phyloP scores from a whole-genome alignment of 2,797 vertebrate species.

The Epinephelus coioides region DNA sequence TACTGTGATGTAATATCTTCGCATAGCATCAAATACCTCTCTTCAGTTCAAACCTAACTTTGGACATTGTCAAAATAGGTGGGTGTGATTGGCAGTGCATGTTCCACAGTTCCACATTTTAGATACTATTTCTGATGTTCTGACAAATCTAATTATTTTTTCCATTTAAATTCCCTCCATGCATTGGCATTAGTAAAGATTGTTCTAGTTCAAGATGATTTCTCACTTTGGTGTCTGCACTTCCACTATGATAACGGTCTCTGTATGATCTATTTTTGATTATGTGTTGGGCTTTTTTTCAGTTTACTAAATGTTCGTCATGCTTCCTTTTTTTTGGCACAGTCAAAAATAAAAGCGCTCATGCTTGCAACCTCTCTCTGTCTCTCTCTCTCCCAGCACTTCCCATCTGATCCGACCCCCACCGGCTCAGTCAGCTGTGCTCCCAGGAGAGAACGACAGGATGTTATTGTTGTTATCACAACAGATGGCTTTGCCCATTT shows the following conservation, averaged over 20 bases:
- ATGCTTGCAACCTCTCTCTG: constrained; percentile 13
- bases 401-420: constrained; percentile 40
- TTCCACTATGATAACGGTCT: neutral
- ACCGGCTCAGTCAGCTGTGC: constrained; percentile 71
- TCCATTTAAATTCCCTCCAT: too few relatives aligned
- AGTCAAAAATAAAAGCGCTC: constrained; percentile 54
- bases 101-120: too few relatives aligned
- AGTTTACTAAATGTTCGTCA: constrained; percentile 35
- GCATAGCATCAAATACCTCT: too few relatives aligned
- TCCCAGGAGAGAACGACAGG: constrained; percentile 71
- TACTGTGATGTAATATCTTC: too few relatives aligned
- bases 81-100: too few relatives aligned
- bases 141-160: too few relatives aligned
- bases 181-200: too few relatives aligned
- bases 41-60: too few relatives aligned
- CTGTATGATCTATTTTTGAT: constrained; percentile 29
- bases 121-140: too few relatives aligned
- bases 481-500: constrained; percentile 69
- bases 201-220: neutral
- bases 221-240: neutral
- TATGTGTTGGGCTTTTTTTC: constrained; percentile 3
- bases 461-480: constrained; percentile 79
- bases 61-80: too few relatives aligned
- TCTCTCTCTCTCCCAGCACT: constrained; percentile 28
- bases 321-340: constrained; percentile 45